These are phyloP conservation scores for Coregonus suidteri DNA, from an alignment of 2,797 vertebrate species.

Conservation along the genomic window DNA sequence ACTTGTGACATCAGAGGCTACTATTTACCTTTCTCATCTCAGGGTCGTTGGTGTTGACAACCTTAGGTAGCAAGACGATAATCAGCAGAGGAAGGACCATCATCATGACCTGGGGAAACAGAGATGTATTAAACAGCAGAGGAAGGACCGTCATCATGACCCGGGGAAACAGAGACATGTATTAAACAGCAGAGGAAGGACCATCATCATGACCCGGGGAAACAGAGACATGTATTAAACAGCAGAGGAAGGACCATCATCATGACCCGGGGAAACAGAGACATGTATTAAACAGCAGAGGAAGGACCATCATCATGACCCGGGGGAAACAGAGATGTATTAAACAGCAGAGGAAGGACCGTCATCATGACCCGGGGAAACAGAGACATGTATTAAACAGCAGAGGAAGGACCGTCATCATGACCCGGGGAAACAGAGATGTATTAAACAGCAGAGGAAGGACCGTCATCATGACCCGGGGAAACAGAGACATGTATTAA, in stretches of 20 bases:
- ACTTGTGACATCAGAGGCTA: no score
- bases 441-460: background rate
- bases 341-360: no score
- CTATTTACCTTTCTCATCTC: constrained; percentile 91
- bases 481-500: no score
- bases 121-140: constrained; percentile 47
- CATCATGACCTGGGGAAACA: constrained; percentile 90
- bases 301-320: constrained; percentile 99
- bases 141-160: constrained; percentile 95
- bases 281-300: constrained; percentile 83
- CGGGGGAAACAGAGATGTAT: constrained; percentile 42
- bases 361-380: no score
- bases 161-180: background rate
- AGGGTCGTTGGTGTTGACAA: constrained; percentile 98
- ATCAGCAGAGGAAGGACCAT: constrained; percentile 97
- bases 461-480: no score
- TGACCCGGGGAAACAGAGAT: no score
- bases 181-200: constrained; percentile 66
- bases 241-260: no score
- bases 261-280: background rate
- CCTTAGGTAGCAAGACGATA: constrained; percentile 96
- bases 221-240: no score
- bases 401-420: no score
- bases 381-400: no score
- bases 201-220: constrained; percentile 98